A percentile compares a stretch with the other conserved stretches of the same genome.
These are phyloP conservation scores for Phanerotoma sp. DNA, from an alignment of 2,888 invertebrate genomes.

Conservation along the genomic window DNA sequence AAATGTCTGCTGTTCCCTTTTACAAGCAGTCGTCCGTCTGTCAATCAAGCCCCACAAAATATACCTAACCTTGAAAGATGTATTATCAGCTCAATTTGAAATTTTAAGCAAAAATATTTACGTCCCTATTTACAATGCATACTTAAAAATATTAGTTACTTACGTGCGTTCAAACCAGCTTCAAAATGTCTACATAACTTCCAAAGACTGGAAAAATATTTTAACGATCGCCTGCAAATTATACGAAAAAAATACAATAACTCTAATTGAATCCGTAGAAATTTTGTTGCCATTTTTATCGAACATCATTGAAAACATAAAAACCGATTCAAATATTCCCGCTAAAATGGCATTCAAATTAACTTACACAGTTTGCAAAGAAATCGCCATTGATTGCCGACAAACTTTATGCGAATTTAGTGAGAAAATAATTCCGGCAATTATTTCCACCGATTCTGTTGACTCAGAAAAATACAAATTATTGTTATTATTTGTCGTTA, in stretches of 20 bases:
- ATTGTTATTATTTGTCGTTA: conserved; percentile 58
- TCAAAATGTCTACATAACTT: conserved; percentile 60
- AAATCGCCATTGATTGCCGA: conserved; percentile 61
- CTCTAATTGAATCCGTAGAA: conserved; percentile 47
- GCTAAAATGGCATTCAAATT: conserved; percentile 41
- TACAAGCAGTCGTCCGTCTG: conserved; percentile 28
- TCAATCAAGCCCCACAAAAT: conserved; percentile 28
- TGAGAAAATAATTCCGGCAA: conserved; percentile 57
- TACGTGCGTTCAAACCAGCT: conserved; percentile 60
- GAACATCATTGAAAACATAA: conserved; percentile 32
- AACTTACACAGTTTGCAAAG: conserved; percentile 41
- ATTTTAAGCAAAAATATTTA: conserved; percentile 48
- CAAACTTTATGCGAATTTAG: conserved; percentile 61
- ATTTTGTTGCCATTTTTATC: conserved; percentile 39
- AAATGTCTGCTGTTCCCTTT: conserved; percentile 47
- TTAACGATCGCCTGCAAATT: conserved; percentile 37
- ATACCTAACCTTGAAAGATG: conserved; percentile 33
- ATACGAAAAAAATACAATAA: conserved; percentile 51
- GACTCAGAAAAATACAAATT: conserved; percentile 57
- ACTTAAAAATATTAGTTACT: conserved; percentile 62
- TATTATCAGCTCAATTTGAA: conserved; percentile 40
- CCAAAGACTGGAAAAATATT: conserved; percentile 62
- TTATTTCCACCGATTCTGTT: conserved; percentile 56
- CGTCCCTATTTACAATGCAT: conserved; percentile 59
- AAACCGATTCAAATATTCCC: conserved; percentile 28